phyloP scores from a whole-genome alignment of 2,888 invertebrate genomes.

The Willowsia nigromaculata region DNA sequence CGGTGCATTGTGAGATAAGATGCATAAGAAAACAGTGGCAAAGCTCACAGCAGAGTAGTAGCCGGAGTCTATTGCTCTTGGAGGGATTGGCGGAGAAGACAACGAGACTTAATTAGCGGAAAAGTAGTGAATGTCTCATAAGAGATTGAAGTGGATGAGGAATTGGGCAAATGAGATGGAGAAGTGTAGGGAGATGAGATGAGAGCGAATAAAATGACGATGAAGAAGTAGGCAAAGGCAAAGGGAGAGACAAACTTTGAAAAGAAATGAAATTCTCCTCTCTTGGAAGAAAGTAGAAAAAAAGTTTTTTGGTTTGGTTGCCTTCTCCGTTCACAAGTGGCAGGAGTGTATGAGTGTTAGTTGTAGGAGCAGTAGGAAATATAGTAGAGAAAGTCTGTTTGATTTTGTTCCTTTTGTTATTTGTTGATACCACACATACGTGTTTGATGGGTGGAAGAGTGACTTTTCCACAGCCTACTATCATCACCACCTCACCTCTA shows the following conservation, averaged over 20 bases:
- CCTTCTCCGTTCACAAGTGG: neutral
- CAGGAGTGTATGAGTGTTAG: neutral
- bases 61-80: constrained; percentile 1
- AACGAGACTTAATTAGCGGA: constrained; percentile 71
- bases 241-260: neutral
- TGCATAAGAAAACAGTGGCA: neutral
- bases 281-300: constrained; percentile 47
- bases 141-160: constrained; percentile 57
- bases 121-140: constrained; percentile 69
- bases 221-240: neutral
- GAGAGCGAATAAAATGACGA: constrained; percentile 20
- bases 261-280: constrained; percentile 65
- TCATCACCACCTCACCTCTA: neutral
- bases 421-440: constrained; percentile 54
- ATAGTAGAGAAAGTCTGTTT: constrained; percentile 28
- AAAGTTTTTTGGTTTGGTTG: constrained; percentile 39
- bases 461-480: constrained; percentile 43
- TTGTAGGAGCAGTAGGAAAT: neutral
- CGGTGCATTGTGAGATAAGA: neutral
- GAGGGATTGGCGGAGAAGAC: constrained; percentile 38
- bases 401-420: constrained; percentile 46
- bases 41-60: neutral
- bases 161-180: neutral
- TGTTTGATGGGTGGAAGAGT: constrained; percentile 55
- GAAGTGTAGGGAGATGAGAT: constrained; percentile 15